Percentiles rank a stretch among this genome's conserved stretches.
Conservation (phyloP, 2,113 vertebrate species). For the Gobio gobio region DNA sequence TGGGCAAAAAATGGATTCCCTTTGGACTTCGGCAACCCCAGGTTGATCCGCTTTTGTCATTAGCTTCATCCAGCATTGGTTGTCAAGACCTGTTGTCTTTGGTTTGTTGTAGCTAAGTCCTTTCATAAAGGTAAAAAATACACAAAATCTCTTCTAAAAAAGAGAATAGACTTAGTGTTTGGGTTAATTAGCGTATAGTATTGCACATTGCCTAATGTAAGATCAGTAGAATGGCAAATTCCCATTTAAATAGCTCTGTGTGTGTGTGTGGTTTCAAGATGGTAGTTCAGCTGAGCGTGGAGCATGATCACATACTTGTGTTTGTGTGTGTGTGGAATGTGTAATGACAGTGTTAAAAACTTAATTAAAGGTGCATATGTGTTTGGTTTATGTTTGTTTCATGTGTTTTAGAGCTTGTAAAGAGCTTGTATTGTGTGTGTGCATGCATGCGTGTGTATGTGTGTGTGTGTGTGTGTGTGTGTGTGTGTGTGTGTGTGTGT, state of each 20-base stretch:
- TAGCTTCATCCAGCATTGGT: neutral
- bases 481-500: too few species aligned
- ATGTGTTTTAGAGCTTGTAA: neutral
- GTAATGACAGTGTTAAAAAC: neutral
- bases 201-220: neutral
- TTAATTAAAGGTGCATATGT: neutral
- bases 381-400: neutral
- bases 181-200: neutral
- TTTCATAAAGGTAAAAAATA: too few species aligned
- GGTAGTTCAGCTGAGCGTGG: neutral
- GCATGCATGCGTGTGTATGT: too few species aligned
- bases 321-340: neutral
- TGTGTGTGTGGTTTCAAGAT: neutral
- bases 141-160: neutral
- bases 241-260: neutral
- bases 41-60: slow-evolving; percentile 59
- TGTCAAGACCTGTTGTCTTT: neutral
- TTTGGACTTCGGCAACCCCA: slow-evolving; percentile 78
- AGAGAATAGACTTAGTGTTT: neutral
- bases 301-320: neutral
- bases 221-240: neutral
- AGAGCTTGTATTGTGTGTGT: too few species aligned
- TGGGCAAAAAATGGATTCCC: slow-evolving; percentile 79
- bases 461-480: too few species aligned
- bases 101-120: neutral